A percentile compares a stretch with the other conserved stretches of the same genome.
phyloP scores from a whole-genome alignment of 1,140 invertebrate species.

The Sycophila sp. region DNA sequence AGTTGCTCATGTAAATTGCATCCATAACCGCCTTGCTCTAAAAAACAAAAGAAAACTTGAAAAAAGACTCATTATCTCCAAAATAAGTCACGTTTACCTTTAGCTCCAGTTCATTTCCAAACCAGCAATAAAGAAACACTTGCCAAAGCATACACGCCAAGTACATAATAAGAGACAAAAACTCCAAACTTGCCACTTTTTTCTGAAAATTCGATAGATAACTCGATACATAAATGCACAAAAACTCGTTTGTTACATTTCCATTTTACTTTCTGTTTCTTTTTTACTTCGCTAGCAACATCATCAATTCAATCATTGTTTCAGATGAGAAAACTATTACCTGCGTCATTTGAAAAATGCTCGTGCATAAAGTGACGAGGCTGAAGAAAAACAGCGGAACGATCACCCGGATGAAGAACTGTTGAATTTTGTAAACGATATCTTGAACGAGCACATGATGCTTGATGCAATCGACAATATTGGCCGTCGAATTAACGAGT shows the following conservation, averaged over 20 bases:
- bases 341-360: constrained; percentile 49
- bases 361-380: constrained; percentile 50
- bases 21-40: constrained; percentile 26
- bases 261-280: too few relatives aligned
- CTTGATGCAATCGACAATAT: constrained; percentile 8
- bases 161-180: constrained; percentile 41
- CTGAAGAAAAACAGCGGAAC: constrained; percentile 48
- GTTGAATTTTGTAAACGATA: constrained; percentile 34
- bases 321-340: too few relatives aligned
- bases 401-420: constrained; percentile 45
- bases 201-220: constrained; percentile 36
- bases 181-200: constrained; percentile 40
- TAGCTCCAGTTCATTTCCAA: constrained; percentile 49
- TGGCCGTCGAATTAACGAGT: constrained; percentile 35
- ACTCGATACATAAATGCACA: background rate
- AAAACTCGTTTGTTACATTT: background rate
- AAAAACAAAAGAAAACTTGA: too few relatives aligned
- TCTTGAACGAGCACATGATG: constrained; percentile 22
- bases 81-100: constrained; percentile 37
- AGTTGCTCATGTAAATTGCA: constrained; percentile 16
- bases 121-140: constrained; percentile 54
- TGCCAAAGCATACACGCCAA: constrained; percentile 48
- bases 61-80: too few relatives aligned
- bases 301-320: constrained; percentile 33
- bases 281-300: background rate